These are phyloP conservation scores for Achroia grisella DNA, from an alignment of 1,140 invertebrate species.

Conservation along the genomic window DNA sequence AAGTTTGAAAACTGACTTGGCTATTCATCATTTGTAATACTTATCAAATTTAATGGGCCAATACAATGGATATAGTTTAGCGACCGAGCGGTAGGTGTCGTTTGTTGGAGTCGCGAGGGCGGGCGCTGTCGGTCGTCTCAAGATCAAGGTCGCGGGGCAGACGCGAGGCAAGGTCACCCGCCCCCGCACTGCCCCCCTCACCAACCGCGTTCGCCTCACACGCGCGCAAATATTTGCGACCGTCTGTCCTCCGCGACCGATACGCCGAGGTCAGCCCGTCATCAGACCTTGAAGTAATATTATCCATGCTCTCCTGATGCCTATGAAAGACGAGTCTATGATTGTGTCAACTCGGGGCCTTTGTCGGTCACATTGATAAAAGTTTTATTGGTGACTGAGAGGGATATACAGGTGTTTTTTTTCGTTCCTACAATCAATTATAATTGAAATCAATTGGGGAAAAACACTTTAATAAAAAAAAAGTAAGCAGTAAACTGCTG, in stretches of 20 bases:
- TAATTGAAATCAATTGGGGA: too few species aligned
- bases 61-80: constrained; percentile 28
- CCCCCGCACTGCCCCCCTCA: constrained; percentile 18
- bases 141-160: constrained; percentile 67
- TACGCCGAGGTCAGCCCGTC: constrained; percentile 66
- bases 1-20: neutral
- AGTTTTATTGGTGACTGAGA: neutral
- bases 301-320: constrained; percentile 50
- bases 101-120: constrained; percentile 31
- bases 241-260: constrained; percentile 71
- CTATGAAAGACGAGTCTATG: constrained; percentile 39
- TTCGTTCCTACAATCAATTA: too few species aligned
- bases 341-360: constrained; percentile 16
- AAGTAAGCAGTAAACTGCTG: too few species aligned
- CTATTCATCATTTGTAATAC: neutral
- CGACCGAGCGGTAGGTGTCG: constrained; percentile 38
- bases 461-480: too few species aligned
- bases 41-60: constrained; percentile 4
- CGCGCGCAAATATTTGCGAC: constrained; percentile 67
- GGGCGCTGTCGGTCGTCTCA: constrained; percentile 61
- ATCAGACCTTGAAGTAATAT: constrained; percentile 67
- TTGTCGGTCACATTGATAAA: constrained; percentile 40
- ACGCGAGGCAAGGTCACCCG: constrained; percentile 63
- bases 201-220: constrained; percentile 31
- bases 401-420: too few species aligned